Conservation (phyloP, 2,888 invertebrate genomes). For the Chromoteleia sp. region DNA sequence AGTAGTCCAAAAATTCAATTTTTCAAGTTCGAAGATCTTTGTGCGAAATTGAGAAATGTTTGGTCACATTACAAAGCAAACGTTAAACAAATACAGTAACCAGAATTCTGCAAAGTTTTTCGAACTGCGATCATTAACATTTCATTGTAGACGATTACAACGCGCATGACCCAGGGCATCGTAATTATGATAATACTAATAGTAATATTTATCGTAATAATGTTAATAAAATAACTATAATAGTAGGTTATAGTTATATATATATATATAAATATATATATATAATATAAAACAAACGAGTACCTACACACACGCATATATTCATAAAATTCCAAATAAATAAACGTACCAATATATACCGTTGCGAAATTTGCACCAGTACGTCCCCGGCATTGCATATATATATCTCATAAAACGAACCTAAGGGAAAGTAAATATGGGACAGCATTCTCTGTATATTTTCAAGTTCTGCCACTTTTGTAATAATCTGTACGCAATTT, state of each 20-base stretch:
- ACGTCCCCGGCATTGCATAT: slow-evolving; percentile 37
- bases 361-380: slow-evolving; percentile 41
- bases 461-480: slow-evolving; percentile 40
- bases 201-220: slow-evolving; percentile 49
- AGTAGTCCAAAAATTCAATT: slow-evolving; percentile 22
- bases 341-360: slow-evolving; percentile 38
- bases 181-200: slow-evolving; percentile 66
- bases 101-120: slow-evolving; percentile 15
- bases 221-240: slow-evolving; percentile 52
- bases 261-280: slow-evolving; percentile 46
- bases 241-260: slow-evolving; percentile 47
- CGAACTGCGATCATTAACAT: not conserved
- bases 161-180: slow-evolving; percentile 71
- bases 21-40: slow-evolving; percentile 17
- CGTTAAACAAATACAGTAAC: not conserved
- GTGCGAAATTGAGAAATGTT: not conserved
- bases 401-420: slow-evolving; percentile 27
- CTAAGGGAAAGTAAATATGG: slow-evolving; percentile 1
- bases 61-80: not conserved
- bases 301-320: slow-evolving; percentile 66
- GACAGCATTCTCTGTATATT: slow-evolving; percentile 33
- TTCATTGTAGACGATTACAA: slow-evolving; percentile 13
- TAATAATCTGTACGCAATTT: slow-evolving; percentile 23
- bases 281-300: slow-evolving; percentile 66
- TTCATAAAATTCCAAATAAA: slow-evolving; percentile 34